Evolutionary conservation across 2,888 invertebrate species (phyloP), one percentile per base, ranked within the genome.

Genomic region (Ormyrus nitidulus): DNA sequence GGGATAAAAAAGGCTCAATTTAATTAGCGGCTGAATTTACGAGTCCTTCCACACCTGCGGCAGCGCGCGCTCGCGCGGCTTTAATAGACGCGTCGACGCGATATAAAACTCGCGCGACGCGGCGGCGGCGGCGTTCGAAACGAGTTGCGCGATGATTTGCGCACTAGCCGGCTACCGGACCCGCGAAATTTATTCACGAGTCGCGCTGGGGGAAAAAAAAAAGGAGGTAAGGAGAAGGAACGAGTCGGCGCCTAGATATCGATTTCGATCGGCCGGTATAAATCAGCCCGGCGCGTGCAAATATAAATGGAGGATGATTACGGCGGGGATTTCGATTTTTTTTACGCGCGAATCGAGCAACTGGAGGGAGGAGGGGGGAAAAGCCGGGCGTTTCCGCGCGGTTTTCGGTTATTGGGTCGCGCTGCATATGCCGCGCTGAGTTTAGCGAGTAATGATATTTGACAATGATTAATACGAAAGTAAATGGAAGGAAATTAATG

Each of bases 1-100:
- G 48, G 6, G 13, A 44, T 6, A 64, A 65, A 54, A 70, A 49
- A 49, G 19, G 48, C 62, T 62, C 75, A 48, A 75, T 79, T 79
- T 79, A 79, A 79, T 79, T 75, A 79, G 62, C 71, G 49, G n/a
- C 56, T 11, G 65, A 71, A 79, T 79, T 79, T 75, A 79, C 70
- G 79, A 79, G 75, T 54, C 59, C 62, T 19, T 71, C 56, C 64
- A 4, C 62, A 10, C 58, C 34, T 58, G 68, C 59, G 70, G 51
- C 19, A 8, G 34, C 9, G 19, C 7, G 19, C 13, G 61, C 61
- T 68, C 54, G 11, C 19, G 64, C 11, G 66, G 49, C 48, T 66
- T 78, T 79, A 79, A 79, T 73, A 73, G 78, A 73, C 61, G 73
- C 68, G 73, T 69, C 73, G 73, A 78, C 66, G 54, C 71, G 61